Conservation (phyloP, 2,113 vertebrate genomes). For the Poeciliopsis occidentalis region DNA sequence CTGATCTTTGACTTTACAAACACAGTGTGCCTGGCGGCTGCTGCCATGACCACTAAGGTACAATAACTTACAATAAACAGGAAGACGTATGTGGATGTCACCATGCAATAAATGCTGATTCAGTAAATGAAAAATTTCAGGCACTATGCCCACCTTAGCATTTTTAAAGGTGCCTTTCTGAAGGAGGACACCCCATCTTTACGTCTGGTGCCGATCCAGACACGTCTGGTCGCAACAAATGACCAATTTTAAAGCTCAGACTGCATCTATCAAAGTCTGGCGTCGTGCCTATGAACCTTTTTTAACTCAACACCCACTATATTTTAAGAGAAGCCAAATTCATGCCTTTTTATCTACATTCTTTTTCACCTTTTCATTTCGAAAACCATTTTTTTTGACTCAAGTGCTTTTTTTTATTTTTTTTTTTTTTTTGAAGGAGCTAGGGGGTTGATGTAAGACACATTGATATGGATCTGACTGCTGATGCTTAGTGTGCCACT, state of each 20-base stretch:
- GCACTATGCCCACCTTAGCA: conserved; percentile 35
- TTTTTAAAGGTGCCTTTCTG: conserved; percentile 70
- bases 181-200: conserved; percentile 47
- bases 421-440: neutral
- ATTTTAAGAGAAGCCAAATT: conserved; percentile 53
- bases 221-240: conserved; percentile 62
- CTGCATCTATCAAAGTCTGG: conserved; percentile 73
- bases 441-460: conserved; percentile 24
- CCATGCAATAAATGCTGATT: conserved; percentile 39
- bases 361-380: conserved; percentile 3
- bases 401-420: conserved; percentile 36
- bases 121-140: conserved; percentile 33
- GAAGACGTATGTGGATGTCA: conserved; percentile 29
- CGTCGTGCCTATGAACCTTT: conserved; percentile 49
- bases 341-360: conserved; percentile 1
- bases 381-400: conserved; percentile 56
- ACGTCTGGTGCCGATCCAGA: conserved; percentile 63
- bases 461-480: conserved; percentile 58
- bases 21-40: neutral
- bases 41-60: neutral
- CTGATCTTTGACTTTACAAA: neutral
- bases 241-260: conserved; percentile 58
- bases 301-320: conserved; percentile 52
- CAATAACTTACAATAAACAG: conserved; percentile 25
- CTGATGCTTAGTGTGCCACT: conserved; percentile 51